Conservation (phyloP, 2,888 invertebrate genomes). For the Mythimna pallens region DNA sequence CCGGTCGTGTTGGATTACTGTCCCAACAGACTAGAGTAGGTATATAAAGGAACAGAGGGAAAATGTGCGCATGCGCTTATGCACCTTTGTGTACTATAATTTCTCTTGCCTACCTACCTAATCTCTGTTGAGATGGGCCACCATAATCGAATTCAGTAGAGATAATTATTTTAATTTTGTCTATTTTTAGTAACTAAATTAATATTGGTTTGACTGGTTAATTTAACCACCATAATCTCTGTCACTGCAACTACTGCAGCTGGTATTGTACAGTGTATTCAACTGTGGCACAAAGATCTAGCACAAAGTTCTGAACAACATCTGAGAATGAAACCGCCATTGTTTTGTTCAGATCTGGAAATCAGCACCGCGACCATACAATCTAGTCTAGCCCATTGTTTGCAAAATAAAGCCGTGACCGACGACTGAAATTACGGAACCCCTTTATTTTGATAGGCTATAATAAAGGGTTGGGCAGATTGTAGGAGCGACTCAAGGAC, state of each 20-base stretch:
- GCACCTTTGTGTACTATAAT: too few relatives aligned
- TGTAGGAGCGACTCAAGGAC: slow-evolving; percentile 65
- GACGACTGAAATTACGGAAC: slow-evolving; percentile 47
- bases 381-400: slow-evolving; percentile 48
- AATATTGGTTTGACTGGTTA: too few relatives aligned
- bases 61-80: too few relatives aligned
- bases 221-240: not conserved
- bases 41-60: too few relatives aligned
- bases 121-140: too few relatives aligned
- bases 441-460: slow-evolving; percentile 50
- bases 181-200: too few relatives aligned
- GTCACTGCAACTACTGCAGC: not conserved
- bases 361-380: slow-evolving; percentile 27
- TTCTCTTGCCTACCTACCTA: too few relatives aligned
- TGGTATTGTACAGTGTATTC: not conserved
- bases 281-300: slow-evolving; percentile 12
- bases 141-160: too few relatives aligned
- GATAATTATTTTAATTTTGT: too few relatives aligned
- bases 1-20: too few relatives aligned
- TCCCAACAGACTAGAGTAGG: too few relatives aligned
- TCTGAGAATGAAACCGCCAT: slow-evolving; percentile 42
- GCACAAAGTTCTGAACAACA: slow-evolving; percentile 13
- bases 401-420: slow-evolving; percentile 31
- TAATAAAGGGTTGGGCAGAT: slow-evolving; percentile 64
- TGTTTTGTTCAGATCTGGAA: slow-evolving; percentile 43